Evolutionary conservation across 2,888 invertebrate species (phyloP), one percentile per base, ranked within the genome.

Genomic region (Leptopterna dolabrata): DNA sequence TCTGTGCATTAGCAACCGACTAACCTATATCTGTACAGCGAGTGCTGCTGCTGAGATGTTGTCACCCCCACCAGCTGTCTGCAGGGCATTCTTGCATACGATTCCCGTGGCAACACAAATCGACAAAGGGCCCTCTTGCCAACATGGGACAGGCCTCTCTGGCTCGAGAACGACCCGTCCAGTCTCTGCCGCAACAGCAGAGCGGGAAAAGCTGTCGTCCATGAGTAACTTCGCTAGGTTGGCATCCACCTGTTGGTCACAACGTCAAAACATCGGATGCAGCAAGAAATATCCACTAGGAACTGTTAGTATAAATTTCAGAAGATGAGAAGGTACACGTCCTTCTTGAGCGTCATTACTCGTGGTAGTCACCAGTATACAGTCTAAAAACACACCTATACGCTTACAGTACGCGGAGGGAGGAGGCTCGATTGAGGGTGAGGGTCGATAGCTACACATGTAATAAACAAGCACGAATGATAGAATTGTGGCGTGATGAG

Each of bases 41-140:
- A 97, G 92, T n/a, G 96, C 97, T 0, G 97, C 96, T n/a, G 96
- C 96, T 0, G 97, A 97, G 89, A 97, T 96, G 91, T 97, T 97
- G 91, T 97, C 97, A 0, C 97, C 97, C 13, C 96, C 97, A 0
- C 97, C 97, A 0, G 96, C 97, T 0, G 97, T 97, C 90, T 96
- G 94, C 88, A 94, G 94, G 0, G 96, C 96, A 90, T 95, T 94
- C 0, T 96, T 96, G 91, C 97, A 97, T 2, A 97, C 96, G 36
- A 97, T 92, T 7, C 96, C 96, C 0, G 97, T 97, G 0, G 97
- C 96, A 6, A 97, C 94, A 92, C 97, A 97, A 84, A 97, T 94
- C 45, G 76, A 73, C 90, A 96, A 94, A 24, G 94, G 93, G 45
- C 92, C 93, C 91, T 97, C 97, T 51, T 94, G 93, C 97, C 97